Conservation (phyloP, 2,888 invertebrate genomes). For the Hydropsyche betteni region DNA sequence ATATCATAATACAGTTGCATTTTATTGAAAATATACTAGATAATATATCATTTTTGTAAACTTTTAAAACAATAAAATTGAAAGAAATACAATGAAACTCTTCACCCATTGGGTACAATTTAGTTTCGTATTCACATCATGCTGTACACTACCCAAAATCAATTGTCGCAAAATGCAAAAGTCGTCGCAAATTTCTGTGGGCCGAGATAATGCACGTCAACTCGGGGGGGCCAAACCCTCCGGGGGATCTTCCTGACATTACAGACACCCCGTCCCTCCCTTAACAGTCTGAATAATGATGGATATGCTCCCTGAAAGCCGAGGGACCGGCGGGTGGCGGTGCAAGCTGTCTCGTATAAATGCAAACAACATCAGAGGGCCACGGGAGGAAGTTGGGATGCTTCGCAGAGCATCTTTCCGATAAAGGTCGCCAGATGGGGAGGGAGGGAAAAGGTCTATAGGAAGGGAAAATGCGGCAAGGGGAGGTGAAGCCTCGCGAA, state of each 20-base stretch:
- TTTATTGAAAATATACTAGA: too few relatives aligned
- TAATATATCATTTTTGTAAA: too few relatives aligned
- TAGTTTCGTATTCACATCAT: neutral
- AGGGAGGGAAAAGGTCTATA: too few relatives aligned
- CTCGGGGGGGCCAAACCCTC: neutral
- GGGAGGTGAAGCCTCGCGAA: constrained; percentile 28
- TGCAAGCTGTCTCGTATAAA: too few relatives aligned
- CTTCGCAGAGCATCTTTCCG: too few relatives aligned
- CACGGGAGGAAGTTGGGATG: too few relatives aligned
- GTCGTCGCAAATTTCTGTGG: constrained; percentile 25
- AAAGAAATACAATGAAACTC: too few relatives aligned
- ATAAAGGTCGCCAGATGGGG: too few relatives aligned
- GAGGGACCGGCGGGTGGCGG: neutral
- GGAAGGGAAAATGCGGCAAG: neutral
- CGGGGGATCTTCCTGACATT: constrained; percentile 1
- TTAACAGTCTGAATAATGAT: constrained; percentile 32
- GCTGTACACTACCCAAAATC: constrained; percentile 7
- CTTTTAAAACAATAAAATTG: too few relatives aligned
- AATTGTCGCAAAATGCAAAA: constrained; percentile 28
- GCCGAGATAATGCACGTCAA: constrained; percentile 9
- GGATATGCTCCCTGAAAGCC: constrained; percentile 16
- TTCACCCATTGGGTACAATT: too few relatives aligned
- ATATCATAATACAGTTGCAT: too few relatives aligned
- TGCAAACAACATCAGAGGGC: too few relatives aligned
- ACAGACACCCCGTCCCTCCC: neutral